Evolutionary conservation across 2,888 invertebrate genomes (phyloP).

Genomic region (Phragmatobia fuliginosa): DNA sequence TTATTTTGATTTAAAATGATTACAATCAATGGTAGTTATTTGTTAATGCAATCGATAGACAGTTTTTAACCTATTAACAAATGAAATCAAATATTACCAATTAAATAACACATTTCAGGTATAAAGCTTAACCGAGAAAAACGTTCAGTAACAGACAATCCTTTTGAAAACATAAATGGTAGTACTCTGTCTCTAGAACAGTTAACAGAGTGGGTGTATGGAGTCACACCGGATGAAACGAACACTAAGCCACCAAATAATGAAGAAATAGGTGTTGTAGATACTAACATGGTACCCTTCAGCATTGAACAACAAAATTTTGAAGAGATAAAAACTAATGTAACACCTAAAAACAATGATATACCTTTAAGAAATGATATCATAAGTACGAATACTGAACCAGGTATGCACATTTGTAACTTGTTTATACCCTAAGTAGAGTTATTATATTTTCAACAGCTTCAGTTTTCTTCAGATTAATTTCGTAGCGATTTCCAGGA

Average conservation of each 20-base stretch:
- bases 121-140: constrained; percentile 29
- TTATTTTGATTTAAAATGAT: background rate
- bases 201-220: constrained; percentile 59
- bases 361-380: background rate
- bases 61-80: too few species aligned
- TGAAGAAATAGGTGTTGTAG: background rate
- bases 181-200: constrained; percentile 44
- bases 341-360: background rate
- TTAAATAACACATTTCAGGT: constrained; percentile 7
- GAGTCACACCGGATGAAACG: constrained; percentile 23
- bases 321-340: background rate
- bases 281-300: background rate
- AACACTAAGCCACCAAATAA: background rate
- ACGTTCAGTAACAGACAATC: constrained; percentile 39
- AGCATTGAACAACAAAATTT: background rate
- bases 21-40: background rate
- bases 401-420: constrained; percentile 1
- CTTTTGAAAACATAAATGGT: background rate
- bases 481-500: too few species aligned
- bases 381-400: constrained; percentile 5
- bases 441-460: too few species aligned
- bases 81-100: background rate
- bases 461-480: too few species aligned
- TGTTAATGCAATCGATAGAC: too few species aligned
- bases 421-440: background rate